Conservation (phyloP, 2,888 invertebrate genomes). For the Strigamia maritima region DNA sequence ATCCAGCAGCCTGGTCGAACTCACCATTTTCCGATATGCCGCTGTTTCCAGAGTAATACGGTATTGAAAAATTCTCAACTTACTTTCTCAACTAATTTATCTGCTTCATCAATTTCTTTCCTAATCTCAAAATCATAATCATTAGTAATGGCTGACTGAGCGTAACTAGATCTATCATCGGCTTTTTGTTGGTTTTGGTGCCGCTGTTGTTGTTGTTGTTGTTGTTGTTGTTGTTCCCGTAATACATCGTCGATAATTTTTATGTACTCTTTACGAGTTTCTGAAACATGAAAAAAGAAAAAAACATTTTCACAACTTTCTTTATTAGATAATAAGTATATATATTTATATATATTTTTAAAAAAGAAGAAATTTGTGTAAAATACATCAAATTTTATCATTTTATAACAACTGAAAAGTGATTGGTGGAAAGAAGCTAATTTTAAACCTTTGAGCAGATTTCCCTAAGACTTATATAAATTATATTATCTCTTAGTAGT, state of each 20-base stretch:
- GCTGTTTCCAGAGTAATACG: no score
- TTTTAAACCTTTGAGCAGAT: background rate
- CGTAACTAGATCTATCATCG: constrained; percentile 35
- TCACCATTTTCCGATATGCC: no score
- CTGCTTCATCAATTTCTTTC: constrained; percentile 42
- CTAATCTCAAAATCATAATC: constrained; percentile 42
- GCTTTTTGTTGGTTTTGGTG: background rate
- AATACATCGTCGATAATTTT: constrained; percentile 17
- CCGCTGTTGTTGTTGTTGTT: no score
- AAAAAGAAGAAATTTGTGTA: no score
- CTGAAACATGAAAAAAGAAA: background rate
- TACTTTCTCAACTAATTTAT: constrained; percentile 42
- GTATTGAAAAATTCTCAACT: constrained; percentile 34
- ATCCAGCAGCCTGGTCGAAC: no score
- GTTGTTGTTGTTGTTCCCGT: background rate
- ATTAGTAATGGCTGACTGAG: constrained; percentile 42
- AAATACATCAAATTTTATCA: background rate
- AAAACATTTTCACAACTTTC: no score
- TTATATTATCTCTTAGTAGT: no score
- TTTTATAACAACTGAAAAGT: no score
- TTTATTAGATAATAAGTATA: background rate
- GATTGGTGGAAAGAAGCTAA: no score
- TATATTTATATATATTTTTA: background rate
- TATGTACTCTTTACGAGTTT: background rate
- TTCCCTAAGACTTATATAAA: no score